These are phyloP conservation scores for Tetragonula carbonaria DNA, from an alignment of 2,888 invertebrate species.

Conservation along the genomic window DNA sequence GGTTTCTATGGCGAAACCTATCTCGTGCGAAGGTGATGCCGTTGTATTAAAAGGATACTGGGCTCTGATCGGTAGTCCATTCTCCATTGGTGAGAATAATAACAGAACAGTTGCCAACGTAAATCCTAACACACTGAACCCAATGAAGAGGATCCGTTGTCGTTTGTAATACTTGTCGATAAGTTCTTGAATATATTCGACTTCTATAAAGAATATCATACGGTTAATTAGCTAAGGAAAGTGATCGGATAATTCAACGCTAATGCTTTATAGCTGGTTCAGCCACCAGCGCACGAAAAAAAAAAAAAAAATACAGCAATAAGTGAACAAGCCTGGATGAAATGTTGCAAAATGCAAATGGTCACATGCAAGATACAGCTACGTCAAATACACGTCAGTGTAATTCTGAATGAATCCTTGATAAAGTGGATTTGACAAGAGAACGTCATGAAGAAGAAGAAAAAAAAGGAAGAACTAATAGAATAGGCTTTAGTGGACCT, in stretches of 20 bases:
- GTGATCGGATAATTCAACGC: too few relatives aligned
- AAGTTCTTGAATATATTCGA: conserved; percentile 21
- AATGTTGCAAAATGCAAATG: background rate
- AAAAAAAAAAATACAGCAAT: too few relatives aligned
- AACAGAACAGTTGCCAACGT: conserved; percentile 67
- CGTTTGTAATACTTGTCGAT: conserved; percentile 54
- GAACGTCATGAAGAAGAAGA: background rate
- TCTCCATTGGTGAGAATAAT: conserved; percentile 69
- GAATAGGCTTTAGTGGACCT: conserved; percentile 1
- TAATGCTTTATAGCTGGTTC: too few relatives aligned
- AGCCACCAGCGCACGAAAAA: background rate
- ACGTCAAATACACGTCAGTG: conserved; percentile 33
- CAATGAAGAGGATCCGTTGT: conserved; percentile 57
- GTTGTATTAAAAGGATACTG: conserved; percentile 75
- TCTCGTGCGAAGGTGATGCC: conserved; percentile 63
- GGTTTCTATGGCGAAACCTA: conserved; percentile 69
- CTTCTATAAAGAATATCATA: conserved; percentile 8
- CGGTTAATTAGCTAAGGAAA: background rate
- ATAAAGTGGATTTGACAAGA: conserved; percentile 2
- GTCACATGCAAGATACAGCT: background rate
- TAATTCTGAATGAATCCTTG: conserved; percentile 37
- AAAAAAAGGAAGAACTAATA: conserved; percentile 8
- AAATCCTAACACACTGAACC: conserved; percentile 63
- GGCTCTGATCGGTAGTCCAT: conserved; percentile 75
- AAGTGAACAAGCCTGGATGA: background rate